Evolutionary conservation across 2,888 invertebrate species (phyloP).

Genomic region (Alsophila aescularia): DNA sequence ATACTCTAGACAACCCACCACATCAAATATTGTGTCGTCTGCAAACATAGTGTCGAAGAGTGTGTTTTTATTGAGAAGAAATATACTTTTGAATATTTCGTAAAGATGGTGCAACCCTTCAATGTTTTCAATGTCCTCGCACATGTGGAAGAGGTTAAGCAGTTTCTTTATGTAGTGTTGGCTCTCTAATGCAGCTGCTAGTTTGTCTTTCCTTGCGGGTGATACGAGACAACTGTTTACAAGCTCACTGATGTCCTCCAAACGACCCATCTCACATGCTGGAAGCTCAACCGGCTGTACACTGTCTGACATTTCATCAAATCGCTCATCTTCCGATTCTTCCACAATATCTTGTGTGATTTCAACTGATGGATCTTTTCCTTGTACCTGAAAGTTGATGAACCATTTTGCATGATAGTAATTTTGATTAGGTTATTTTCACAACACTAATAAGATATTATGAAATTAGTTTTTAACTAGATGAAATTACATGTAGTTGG

Average conservation of each 20-base stretch:
- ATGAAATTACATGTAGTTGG: not conserved
- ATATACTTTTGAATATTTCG: slow-evolving; percentile 99
- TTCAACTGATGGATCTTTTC: slow-evolving; percentile 99
- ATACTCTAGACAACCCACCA: slow-evolving; percentile 99
- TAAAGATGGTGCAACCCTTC: slow-evolving; percentile 98
- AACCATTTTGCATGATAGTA: not conserved
- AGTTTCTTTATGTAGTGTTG: slow-evolving; percentile 98
- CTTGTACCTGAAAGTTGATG: slow-evolving; percentile 91
- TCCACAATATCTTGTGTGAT: slow-evolving; percentile 98
- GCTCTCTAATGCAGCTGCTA: slow-evolving; percentile 95
- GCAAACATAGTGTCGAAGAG: slow-evolving; percentile 99
- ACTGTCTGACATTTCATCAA: slow-evolving; percentile 98
- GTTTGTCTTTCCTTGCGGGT: slow-evolving; percentile 96
- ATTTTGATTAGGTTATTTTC: not conserved
- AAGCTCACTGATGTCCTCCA: slow-evolving; percentile 97
- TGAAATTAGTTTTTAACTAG: not conserved
- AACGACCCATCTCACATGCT: slow-evolving; percentile 95
- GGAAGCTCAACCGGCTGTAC: slow-evolving; percentile 97
- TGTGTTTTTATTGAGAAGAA: slow-evolving; percentile 98
- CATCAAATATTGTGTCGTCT: slow-evolving; percentile 98
- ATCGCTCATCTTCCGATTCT: slow-evolving; percentile 98
- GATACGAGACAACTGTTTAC: slow-evolving; percentile 95
- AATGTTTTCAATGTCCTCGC: slow-evolving; percentile 97
- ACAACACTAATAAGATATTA: not conserved
- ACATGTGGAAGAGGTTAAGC: slow-evolving; percentile 97